These are phyloP conservation scores for Microctonus brassicae DNA, from an alignment of 2,888 invertebrate genomes.

Conservation along the genomic window DNA sequence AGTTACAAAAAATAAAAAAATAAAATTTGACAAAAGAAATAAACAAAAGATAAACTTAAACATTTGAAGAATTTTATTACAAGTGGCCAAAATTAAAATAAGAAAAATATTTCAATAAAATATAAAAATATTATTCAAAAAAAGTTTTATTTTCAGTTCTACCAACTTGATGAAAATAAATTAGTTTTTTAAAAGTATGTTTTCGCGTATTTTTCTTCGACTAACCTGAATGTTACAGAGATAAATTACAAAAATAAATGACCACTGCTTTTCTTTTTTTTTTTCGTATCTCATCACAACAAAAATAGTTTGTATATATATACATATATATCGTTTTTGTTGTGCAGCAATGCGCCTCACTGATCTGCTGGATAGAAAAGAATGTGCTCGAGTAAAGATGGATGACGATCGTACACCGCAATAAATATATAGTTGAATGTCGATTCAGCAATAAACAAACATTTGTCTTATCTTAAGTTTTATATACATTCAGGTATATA, in stretches of 20 bases:
- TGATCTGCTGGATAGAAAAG: not conserved
- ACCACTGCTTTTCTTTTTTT: constrained; percentile 1
- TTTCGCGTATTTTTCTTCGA: not conserved
- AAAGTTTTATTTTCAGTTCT: not conserved
- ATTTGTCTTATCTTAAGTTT: not conserved
- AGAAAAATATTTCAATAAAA: not conserved
- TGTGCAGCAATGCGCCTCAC: not conserved
- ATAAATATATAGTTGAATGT: constrained; percentile 6
- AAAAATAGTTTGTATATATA: not conserved
- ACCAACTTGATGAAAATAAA: not conserved
- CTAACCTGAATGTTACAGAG: not conserved
- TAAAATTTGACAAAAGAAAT: not conserved
- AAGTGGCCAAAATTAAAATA: too few relatives aligned
- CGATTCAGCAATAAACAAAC: constrained; percentile 3
- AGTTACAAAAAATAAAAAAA: not conserved
- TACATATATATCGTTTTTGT: not conserved
- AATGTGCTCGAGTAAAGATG: constrained; percentile 2
- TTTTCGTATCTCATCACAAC: not conserved
- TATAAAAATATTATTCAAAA: not conserved
- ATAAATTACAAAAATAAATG: constrained; percentile 5
- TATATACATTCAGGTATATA: too few relatives aligned
- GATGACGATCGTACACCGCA: constrained; percentile 3
- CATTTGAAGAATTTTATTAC: not conserved
- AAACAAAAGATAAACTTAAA: not conserved
- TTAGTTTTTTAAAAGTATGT: not conserved